These are phyloP conservation scores for Matsumyia berberina DNA, from an alignment of 2,888 invertebrate genomes.

Conservation along the genomic window DNA sequence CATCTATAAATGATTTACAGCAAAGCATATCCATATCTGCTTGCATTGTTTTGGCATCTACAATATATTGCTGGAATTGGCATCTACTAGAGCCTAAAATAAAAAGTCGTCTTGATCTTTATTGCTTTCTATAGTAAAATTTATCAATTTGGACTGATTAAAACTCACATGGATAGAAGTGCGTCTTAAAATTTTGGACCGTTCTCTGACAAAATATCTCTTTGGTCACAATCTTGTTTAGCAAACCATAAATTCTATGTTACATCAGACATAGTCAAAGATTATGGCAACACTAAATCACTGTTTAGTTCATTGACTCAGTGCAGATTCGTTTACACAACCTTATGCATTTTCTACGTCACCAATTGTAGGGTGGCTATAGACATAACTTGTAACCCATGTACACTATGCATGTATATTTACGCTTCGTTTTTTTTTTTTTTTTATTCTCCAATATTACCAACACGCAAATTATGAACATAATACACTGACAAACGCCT, in stretches of 20 bases:
- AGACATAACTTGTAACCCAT: too few relatives aligned
- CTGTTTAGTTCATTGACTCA: slow-evolving; percentile 38
- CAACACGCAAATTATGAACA: neutral
- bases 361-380: neutral
- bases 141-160: neutral
- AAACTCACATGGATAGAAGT: neutral
- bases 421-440: too few relatives aligned
- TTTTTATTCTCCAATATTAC: neutral
- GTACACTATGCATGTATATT: too few relatives aligned
- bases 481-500: neutral
- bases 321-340: neutral
- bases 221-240: neutral
- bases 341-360: slow-evolving; percentile 2
- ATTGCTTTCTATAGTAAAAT: too few relatives aligned
- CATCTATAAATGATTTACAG: too few relatives aligned
- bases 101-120: too few relatives aligned
- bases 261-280: neutral
- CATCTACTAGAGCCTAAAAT: too few relatives aligned
- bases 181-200: neutral
- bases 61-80: too few relatives aligned
- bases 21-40: too few relatives aligned
- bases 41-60: too few relatives aligned
- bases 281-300: slow-evolving; percentile 18
- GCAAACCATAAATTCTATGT: too few relatives aligned
- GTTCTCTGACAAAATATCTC: neutral